These are phyloP conservation scores for Ophraella communa DNA, from an alignment of 2,888 invertebrate species.

Conservation along the genomic window DNA sequence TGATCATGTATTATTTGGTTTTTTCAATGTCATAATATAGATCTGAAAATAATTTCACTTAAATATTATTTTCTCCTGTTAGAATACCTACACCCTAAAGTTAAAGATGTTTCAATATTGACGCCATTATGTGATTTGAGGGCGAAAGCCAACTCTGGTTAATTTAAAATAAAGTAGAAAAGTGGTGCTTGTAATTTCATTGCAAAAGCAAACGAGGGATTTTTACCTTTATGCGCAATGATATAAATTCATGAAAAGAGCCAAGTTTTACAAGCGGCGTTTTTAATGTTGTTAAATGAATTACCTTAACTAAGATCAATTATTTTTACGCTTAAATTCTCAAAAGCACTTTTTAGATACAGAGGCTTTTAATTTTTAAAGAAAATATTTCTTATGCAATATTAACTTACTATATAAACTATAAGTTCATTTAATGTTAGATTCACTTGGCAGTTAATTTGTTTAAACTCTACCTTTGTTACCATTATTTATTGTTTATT, in stretches of 20 bases:
- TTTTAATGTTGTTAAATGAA: conserved; percentile 3
- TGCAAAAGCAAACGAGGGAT: conserved; percentile 14
- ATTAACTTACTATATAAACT: neutral
- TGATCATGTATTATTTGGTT: too few relatives aligned
- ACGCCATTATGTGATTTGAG: neutral
- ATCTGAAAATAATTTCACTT: too few relatives aligned
- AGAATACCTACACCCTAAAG: too few relatives aligned
- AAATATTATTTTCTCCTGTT: too few relatives aligned
- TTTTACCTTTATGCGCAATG: neutral
- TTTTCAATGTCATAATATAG: too few relatives aligned
- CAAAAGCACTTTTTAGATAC: neutral
- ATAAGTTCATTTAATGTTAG: too few relatives aligned
- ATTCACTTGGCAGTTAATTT: too few relatives aligned
- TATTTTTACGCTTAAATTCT: conserved; percentile 2
- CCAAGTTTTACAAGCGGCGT: neutral
- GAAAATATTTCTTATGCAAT: neutral
- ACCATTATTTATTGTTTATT: too few relatives aligned
- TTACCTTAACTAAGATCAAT: neutral
- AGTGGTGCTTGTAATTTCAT: conserved; percentile 14
- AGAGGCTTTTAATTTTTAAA: neutral
- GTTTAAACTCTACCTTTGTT: too few relatives aligned
- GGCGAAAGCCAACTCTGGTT: neutral
- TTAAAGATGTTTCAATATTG: too few relatives aligned
- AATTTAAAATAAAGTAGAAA: conserved; percentile 23
- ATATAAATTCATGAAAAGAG: neutral